A percentile compares a stretch with the other conserved stretches of the same genome.
Conservation (phyloP, 2,888 invertebrate genomes). For the Caenorhabditis sp. region DNA sequence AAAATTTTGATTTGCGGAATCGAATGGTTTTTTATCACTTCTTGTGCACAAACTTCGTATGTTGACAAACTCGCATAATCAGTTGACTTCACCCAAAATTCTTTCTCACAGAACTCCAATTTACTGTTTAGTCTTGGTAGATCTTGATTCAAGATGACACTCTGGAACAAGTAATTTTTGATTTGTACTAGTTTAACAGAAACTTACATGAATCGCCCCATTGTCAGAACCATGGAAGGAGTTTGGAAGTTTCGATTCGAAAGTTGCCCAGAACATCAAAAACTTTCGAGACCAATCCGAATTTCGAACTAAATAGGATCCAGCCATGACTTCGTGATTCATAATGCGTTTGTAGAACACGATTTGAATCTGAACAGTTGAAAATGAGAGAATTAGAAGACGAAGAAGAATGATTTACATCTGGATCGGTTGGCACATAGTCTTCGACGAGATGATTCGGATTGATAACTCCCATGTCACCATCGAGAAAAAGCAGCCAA, state of each 20-base stretch:
- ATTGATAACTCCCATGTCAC: slow-evolving; percentile 72
- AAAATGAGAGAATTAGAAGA: too few relatives aligned
- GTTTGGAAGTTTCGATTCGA: slow-evolving; percentile 63
- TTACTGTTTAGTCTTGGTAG: slow-evolving; percentile 35
- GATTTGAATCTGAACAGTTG: slow-evolving; percentile 73
- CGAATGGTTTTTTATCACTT: slow-evolving; percentile 63
- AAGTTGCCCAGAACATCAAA: slow-evolving; percentile 68
- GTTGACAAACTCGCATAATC: slow-evolving; percentile 43
- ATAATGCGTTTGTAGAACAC: slow-evolving; percentile 81
- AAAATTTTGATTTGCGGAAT: slow-evolving; percentile 58
- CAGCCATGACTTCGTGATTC: slow-evolving; percentile 82
- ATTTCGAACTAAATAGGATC: slow-evolving; percentile 73
- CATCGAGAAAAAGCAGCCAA: slow-evolving; percentile 71
- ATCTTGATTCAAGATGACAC: slow-evolving; percentile 62
- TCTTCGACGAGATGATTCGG: slow-evolving; percentile 74
- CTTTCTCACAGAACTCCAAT: slow-evolving; percentile 48
- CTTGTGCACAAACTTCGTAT: slow-evolving; percentile 74
- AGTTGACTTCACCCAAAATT: slow-evolving; percentile 46
- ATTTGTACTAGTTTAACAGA: too few relatives aligned
- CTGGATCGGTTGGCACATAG: slow-evolving; percentile 63
- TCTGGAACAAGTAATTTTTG: slow-evolving; percentile 51
- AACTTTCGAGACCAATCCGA: slow-evolving; percentile 55
- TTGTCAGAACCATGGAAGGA: slow-evolving; percentile 74
- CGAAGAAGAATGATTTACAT: slow-evolving; percentile 24
- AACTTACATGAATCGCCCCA: slow-evolving; percentile 71